Percentiles rank a stretch among this genome's conserved stretches.
These are phyloP conservation scores for Cepaea hortensis DNA, from an alignment of 2,888 invertebrate species.

Conservation along the genomic window DNA sequence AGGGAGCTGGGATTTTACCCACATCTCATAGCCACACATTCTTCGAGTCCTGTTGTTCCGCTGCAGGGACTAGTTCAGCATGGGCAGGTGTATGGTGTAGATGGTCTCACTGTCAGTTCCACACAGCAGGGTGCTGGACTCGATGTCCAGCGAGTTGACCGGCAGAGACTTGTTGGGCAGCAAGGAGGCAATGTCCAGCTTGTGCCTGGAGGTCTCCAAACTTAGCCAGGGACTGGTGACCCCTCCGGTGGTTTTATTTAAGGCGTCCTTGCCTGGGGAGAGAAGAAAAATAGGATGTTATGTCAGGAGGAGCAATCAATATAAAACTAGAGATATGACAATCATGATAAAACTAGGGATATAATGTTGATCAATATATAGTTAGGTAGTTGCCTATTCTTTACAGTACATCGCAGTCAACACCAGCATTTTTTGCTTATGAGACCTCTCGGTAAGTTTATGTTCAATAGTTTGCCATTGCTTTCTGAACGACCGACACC, in stretches of 20 bases:
- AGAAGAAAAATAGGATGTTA: not conserved
- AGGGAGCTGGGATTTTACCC: too few species aligned
- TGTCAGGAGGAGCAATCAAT: too few species aligned
- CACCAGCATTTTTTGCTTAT: too few species aligned
- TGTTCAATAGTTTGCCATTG: too few species aligned
- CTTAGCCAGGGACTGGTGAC: constrained; percentile 81
- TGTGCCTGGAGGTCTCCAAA: constrained; percentile 82
- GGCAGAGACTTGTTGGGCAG: constrained; percentile 85
- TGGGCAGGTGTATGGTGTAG: constrained; percentile 81
- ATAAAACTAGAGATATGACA: too few species aligned
- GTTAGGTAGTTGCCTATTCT: too few species aligned
- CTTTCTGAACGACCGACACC: too few species aligned
- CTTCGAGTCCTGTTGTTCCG: not conserved
- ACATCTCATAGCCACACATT: too few species aligned
- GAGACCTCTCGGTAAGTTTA: too few species aligned
- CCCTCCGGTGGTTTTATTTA: not conserved
- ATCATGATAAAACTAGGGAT: too few species aligned
- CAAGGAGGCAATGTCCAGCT: constrained; percentile 84
- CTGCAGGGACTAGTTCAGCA: constrained; percentile 20
- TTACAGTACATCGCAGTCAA: too few species aligned
- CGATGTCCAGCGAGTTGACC: constrained; percentile 88
- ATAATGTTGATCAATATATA: too few species aligned
- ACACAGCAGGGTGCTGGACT: constrained; percentile 85
- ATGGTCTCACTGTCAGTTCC: constrained; percentile 93
- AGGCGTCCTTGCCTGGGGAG: constrained; percentile 28